A percentile compares a stretch with the other conserved stretches of the same genome.
Conservation (phyloP, 1,140 invertebrate genomes). For the Drosophila arawakana region DNA sequence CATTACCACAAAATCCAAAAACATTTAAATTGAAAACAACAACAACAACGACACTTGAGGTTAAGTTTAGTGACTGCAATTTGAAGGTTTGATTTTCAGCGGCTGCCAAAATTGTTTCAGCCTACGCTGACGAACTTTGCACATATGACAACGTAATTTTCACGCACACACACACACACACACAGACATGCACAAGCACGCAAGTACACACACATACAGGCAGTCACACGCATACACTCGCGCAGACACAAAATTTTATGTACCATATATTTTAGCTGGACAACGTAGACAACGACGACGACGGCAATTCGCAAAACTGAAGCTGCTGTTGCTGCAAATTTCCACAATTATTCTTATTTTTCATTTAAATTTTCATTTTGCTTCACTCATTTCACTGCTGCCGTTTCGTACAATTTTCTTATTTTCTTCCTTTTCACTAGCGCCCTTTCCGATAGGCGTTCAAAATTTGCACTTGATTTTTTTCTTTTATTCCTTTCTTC, state of each 20-base stretch:
- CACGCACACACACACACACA: constrained; percentile 42
- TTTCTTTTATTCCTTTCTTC: neutral
- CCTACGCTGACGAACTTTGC: constrained; percentile 62
- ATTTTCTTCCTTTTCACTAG: constrained; percentile 34
- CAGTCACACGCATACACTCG: constrained; percentile 22
- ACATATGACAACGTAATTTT: constrained; percentile 82
- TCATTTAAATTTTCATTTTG: constrained; percentile 14
- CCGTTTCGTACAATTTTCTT: constrained; percentile 12
- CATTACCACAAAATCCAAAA: constrained; percentile 30
- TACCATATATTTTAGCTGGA: constrained; percentile 76
- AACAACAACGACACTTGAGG: neutral
- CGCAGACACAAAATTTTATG: constrained; percentile 70
- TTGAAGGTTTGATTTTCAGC: constrained; percentile 34
- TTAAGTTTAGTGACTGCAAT: constrained; percentile 32
- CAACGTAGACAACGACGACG: constrained; percentile 26
- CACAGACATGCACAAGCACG: neutral
- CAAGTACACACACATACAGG: constrained; percentile 20
- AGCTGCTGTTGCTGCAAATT: constrained; percentile 60
- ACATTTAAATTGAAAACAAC: neutral
- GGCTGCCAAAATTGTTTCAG: constrained; percentile 45
- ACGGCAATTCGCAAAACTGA: constrained; percentile 43
- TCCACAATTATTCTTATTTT: constrained; percentile 50
- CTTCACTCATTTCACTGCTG: constrained; percentile 50
- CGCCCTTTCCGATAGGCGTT: constrained; percentile 27
- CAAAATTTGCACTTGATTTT: constrained; percentile 37